Evolutionary conservation across 1,140 invertebrate genomes (phyloP).

Genomic region (Epicauta chinensis): DNA sequence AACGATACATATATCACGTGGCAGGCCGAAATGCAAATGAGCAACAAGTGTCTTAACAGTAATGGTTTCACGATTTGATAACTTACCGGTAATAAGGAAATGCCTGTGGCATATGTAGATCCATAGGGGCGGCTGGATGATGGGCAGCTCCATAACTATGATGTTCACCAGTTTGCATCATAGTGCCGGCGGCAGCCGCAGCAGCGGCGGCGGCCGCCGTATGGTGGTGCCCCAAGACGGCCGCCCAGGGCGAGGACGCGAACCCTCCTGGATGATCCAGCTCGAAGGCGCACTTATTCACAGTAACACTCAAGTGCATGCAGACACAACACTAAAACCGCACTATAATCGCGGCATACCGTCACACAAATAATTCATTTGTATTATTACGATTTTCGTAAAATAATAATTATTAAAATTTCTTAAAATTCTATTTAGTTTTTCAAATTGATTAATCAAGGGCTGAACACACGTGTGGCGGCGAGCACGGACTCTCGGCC

Average conservation of each 20-base stretch:
- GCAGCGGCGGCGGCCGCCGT: conserved; percentile 45
- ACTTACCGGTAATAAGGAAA: conserved; percentile 82
- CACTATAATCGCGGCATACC: conserved; percentile 11
- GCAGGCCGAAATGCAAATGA: conserved; percentile 34
- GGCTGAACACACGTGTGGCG: conserved; percentile 28
- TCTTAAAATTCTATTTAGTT: neutral
- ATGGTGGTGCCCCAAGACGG: conserved; percentile 58
- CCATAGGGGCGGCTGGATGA: conserved; percentile 69
- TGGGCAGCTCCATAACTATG: conserved; percentile 44
- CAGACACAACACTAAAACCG: conserved; percentile 40
- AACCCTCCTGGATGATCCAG: conserved; percentile 66
- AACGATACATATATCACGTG: conserved; percentile 34
- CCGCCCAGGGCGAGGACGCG: conserved; percentile 61
- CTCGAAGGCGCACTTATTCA: conserved; percentile 34
- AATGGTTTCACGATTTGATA: conserved; percentile 1
- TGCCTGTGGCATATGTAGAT: conserved; percentile 78
- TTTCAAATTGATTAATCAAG: neutral
- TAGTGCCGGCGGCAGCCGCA: conserved; percentile 56
- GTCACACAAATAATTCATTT: neutral
- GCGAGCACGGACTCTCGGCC: conserved; percentile 39
- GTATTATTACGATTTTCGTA: neutral
- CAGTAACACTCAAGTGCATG: conserved; percentile 47
- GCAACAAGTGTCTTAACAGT: conserved; percentile 38
- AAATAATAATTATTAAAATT: neutral
- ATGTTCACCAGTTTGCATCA: conserved; percentile 48